Evolutionary conservation across 2,113 vertebrate species (phyloP), one percentile per base, ranked within the genome.

Genomic region (Pygoscelis antarcticus): DNA sequence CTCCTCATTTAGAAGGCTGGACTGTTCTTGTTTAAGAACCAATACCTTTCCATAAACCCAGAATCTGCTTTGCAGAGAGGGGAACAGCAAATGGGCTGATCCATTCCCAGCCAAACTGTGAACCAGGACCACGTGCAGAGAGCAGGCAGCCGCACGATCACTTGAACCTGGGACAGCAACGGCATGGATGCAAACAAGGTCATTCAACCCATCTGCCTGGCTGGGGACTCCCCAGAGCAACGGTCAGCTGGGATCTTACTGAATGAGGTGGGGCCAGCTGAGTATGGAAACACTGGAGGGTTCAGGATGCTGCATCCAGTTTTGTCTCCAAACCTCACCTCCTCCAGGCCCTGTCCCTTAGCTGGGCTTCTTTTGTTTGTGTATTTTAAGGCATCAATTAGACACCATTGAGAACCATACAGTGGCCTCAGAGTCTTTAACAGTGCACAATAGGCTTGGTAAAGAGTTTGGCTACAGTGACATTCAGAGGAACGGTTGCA

Each of bases 311-410:
- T 55, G 70, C 21, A 3, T 6, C 60, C 93, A 34, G 69, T 52
- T 32, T 0, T 29, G 65, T 15, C 70, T 49, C 38, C 47, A 6
- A 20, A 52, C 42, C 69, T 79, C 40, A 58, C 57, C 72, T 9
- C 58, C 77, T 47, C 82, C 87, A 26, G 87, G 34, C 76, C 57
- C 83, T 3, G 46, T 8, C 75, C 94, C 88, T n/a, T 57, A 38
- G 75, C 91, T 23, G 91, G 58, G 55, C 84, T 79, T 8, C 90
- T 22, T 54, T 27, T 23, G 20, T 26, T 2, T 49, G 26, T 11
- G 91, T 47, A 17, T 82, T 92, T 97, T 97, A 98, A 97, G 97
- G 97, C 97, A 97, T 97, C 95, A 13, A 30, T 72, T 72, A 95
- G 96, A 97, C 96, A 89, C 97, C 95, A 46, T 65, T 7, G 54